Evolutionary conservation across 2,797 vertebrate species (phyloP).

Genomic region (Channa striata): DNA sequence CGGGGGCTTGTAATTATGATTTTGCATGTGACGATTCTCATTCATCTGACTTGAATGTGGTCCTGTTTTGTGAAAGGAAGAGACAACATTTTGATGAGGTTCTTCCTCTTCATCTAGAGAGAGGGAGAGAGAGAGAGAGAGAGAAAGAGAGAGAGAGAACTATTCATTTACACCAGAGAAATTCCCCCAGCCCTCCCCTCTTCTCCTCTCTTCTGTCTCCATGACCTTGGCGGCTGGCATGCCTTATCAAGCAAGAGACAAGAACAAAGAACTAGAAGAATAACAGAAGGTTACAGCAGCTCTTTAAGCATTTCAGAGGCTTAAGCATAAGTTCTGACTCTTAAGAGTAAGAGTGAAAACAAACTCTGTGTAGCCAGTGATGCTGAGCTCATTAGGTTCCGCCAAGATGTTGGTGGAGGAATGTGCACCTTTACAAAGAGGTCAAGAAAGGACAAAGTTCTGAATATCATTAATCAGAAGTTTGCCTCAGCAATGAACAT

Average conservation of each 20-base stretch:
- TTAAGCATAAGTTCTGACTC: conserved; percentile 77
- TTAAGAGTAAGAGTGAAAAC: conserved; percentile 72
- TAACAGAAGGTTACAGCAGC: conserved; percentile 83
- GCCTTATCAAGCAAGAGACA: conserved; percentile 82
- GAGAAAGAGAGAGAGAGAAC: conserved; percentile 59
- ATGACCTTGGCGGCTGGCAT: conserved; percentile 83
- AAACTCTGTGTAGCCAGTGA: conserved; percentile 68
- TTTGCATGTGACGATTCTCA: conserved; percentile 82
- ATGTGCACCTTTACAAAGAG: conserved; percentile 69
- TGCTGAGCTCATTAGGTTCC: conserved; percentile 74
- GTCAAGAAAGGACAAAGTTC: conserved; percentile 77
- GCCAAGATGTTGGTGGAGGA: conserved; percentile 64
- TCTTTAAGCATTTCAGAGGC: conserved; percentile 78
- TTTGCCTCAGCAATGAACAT: conserved; percentile 47
- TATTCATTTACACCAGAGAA: conserved; percentile 81
- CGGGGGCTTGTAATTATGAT: conserved; percentile 82
- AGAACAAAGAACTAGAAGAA: conserved; percentile 82
- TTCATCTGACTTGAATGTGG: conserved; percentile 83
- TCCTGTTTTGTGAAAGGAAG: conserved; percentile 72
- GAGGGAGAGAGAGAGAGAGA: too few relatives aligned
- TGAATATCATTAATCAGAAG: conserved; percentile 70
- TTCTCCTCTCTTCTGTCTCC: conserved; percentile 67
- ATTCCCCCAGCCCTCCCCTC: conserved; percentile 44
- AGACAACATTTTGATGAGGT: conserved; percentile 84
- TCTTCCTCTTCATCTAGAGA: conserved; percentile 79